These are phyloP conservation scores for Calliopum simillimum DNA, from an alignment of 2,888 invertebrate species.

Conservation along the genomic window DNA sequence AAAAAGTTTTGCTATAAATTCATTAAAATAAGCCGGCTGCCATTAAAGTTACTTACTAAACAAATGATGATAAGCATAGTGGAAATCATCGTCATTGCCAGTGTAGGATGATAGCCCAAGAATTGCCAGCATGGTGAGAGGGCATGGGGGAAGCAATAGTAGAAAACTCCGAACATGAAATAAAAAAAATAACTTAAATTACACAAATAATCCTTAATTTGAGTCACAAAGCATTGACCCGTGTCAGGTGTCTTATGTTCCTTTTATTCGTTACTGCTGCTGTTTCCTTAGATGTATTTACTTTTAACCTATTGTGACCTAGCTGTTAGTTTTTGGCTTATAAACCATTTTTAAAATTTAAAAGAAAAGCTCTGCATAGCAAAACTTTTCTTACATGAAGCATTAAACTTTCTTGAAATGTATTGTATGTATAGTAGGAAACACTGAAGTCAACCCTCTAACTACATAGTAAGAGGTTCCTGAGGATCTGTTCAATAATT, in stretches of 20 bases:
- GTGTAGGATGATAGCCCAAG: slow-evolving; percentile 2
- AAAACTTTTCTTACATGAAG: no score
- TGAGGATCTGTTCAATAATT: no score
- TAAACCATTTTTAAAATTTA: no score
- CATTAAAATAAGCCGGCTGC: slow-evolving; percentile 32
- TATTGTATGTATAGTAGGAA: no score
- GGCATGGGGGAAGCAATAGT: neutral
- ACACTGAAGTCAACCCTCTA: no score
- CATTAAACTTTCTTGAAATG: no score
- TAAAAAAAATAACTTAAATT: slow-evolving; percentile 14
- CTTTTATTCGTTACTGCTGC: neutral
- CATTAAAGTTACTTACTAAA: slow-evolving; percentile 13
- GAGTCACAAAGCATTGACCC: slow-evolving; percentile 23
- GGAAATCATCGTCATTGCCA: no score
- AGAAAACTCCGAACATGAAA: neutral
- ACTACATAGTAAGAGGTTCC: no score
- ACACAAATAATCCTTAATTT: slow-evolving; percentile 20
- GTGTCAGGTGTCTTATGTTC: slow-evolving; percentile 14
- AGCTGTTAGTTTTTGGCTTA: no score
- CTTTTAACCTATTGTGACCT: no score
- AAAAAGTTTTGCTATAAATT: slow-evolving; percentile 25
- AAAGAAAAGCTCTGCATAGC: no score
- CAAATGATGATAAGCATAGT: slow-evolving; percentile 11
- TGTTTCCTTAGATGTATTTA: no score
- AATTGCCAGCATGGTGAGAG: neutral